Conservation (phyloP, 37 sponge, comb jelly and placozoan species). For the Cladorhizidae sp. region DNA sequence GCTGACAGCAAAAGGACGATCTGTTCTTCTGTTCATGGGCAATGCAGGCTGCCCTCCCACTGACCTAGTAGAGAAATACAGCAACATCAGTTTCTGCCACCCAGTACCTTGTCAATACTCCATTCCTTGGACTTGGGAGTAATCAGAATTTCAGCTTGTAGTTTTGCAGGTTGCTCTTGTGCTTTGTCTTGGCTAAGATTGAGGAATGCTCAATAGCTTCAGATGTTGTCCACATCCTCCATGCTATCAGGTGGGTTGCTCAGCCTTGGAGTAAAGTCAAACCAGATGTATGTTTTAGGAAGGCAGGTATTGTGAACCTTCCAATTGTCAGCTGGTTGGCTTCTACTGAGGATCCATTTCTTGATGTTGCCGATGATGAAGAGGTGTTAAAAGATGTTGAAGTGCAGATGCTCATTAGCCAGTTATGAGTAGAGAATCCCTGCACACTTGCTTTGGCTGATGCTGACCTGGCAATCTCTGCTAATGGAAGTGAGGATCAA, state of each 20-base stretch:
- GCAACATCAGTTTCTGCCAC: conserved; percentile 65
- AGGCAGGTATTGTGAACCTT: conserved; percentile 47
- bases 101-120: conserved; percentile 52
- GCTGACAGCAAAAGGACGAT: conserved; percentile 18
- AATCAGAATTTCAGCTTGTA: conserved; percentile 48
- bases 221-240: conserved; percentile 34
- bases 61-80: conserved; percentile 50
- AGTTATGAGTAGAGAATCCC: too few species aligned
- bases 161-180: conserved; percentile 24
- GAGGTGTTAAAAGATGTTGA: too few species aligned
- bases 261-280: conserved; percentile 49
- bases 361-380: too few species aligned
- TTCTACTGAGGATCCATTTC: too few species aligned
- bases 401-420: too few species aligned
- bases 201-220: conserved; percentile 40
- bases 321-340: background rate
- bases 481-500: too few species aligned
- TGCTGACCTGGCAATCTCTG: too few species aligned
- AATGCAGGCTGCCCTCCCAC: conserved; percentile 76
- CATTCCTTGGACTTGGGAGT: conserved; percentile 73
- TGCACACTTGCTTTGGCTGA: too few species aligned
- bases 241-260: conserved; percentile 65
- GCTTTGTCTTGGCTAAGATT: conserved; percentile 64
- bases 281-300: conserved; percentile 53
- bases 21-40: conserved; percentile 54